Base-by-base conservation (phyloP, 2,888 invertebrate genomes). In the Aromia moschata region DNA sequence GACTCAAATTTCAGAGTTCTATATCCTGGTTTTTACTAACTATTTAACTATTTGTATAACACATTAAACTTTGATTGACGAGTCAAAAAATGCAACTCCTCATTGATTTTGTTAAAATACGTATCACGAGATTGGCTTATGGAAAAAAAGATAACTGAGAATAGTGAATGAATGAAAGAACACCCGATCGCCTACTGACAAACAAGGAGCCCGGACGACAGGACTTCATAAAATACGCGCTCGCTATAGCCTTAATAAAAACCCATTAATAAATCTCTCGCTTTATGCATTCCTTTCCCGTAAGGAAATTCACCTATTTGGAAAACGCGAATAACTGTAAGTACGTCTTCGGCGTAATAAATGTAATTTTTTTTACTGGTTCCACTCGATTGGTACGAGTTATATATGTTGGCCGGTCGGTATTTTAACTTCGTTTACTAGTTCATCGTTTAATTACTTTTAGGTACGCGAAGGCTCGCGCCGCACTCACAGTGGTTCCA, bases 391-490 rank as follows among this genome's bases (percentile, higher is more conserved):
- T 56, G 60, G 45, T 46, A 58, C 60, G 55, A 62, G 56, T 65
- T 65, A 65, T 62, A 56, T 54, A 62, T n/a, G n/a, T 60, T 61
- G 54, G 58, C 33, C 55, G 36, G 57, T 51, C 58, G 63, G 63
- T 67, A 64, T 67, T 61, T 68, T 62, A 70, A 67, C 59, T 62
- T 65, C 59, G 60, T 66, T 66, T 65, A 68, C 58, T 63, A 64
- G 65, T 65, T 60, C 61, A 60, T 64, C 57, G 58, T 67, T 70
- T 68, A 68, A 70, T 68, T 68, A 67, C 62, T 58, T 40, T 57
- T 47, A 33, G 58, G 56, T 65, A 70, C 67, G 68, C 58, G 67
- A 67, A 68, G 64, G 64, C 58, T 60, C 58, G 64, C 63, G 46
- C 51, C 25, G 52, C 4, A 25, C 25, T n/a, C n/a, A n/a, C n/a